A percentile compares a stretch with the other conserved stretches of the same genome.
These are phyloP conservation scores for Chrysolina haemoptera DNA, from an alignment of 2,888 invertebrate genomes.

Conservation along the genomic window DNA sequence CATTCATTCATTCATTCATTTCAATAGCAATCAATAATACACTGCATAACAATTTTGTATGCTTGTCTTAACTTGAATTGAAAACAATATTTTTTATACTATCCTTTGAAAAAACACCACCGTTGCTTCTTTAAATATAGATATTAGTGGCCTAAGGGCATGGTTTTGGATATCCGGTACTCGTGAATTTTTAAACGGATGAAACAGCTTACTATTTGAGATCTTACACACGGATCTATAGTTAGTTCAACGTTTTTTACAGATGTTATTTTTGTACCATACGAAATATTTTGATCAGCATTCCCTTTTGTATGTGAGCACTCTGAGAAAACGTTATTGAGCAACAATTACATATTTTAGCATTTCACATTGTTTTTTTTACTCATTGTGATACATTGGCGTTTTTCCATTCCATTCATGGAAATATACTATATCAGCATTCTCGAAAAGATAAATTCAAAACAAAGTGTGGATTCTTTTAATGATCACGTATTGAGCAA, in stretches of 20 bases:
- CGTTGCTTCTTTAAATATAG: not conserved
- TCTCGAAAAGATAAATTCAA: not conserved
- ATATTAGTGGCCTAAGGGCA: not conserved
- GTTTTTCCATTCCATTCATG: not conserved
- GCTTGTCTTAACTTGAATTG: no score
- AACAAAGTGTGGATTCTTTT: not conserved
- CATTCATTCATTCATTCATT: no score
- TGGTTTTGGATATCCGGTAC: slow-evolving; percentile 5
- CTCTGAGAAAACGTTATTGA: no score
- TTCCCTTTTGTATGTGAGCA: not conserved
- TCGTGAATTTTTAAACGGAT: slow-evolving; percentile 1
- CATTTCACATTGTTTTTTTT: not conserved
- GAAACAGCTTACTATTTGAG: slow-evolving; percentile 3
- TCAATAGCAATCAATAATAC: no score
- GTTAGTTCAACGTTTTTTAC: not conserved
- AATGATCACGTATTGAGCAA: not conserved
- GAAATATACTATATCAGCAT: not conserved
- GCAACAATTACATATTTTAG: not conserved
- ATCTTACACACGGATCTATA: not conserved
- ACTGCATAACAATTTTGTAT: no score
- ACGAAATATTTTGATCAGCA: not conserved
- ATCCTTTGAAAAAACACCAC: not conserved
- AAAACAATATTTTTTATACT: no score
- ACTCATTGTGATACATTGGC: not conserved
- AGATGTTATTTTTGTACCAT: not conserved